Base-by-base conservation (phyloP, 2,113 vertebrate genomes). In the Mormoops blainvillei region DNA sequence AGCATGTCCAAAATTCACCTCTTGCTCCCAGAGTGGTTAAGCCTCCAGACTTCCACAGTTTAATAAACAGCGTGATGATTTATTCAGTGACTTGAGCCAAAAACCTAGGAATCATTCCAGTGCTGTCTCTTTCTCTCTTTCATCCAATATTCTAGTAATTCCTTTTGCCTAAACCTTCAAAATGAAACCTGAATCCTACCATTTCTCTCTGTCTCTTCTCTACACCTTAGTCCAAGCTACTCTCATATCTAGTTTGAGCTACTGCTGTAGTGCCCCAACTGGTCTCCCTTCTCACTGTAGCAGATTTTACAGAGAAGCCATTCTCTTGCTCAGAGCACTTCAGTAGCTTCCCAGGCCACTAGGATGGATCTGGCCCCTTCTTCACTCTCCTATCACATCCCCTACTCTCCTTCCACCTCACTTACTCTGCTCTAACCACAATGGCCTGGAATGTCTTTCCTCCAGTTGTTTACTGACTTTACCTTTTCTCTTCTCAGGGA, bases 1-100 rank as follows among this genome's bases (percentile, higher is more conserved):
- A 80, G 56, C 50, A 36, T 41, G 48, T 67, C 76, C 41, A 43
- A 73, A 92, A 71, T 48, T 80, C 67, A 76, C 43, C 81, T 87
- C 48, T 56, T 56, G 31, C 63, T 84, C 45, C n/a, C 65, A 92
- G 82, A 95, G 41, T 0, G 14, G 84, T 83, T 94, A 74, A 94
- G 54, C 58, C 81, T 84, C 88, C 45, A 67, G 52, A 68, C 68
- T 85, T 87, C n/a, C 61, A 76, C 38, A 63, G 74, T 77, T 70
- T 76, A 82, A 85, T 70, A 92, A 95, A 90, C 41, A 73, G 36
- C 26, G 22, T 20, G 58, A 84, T 88, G 91, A 88, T 80, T 81
- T 95, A 83, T 87, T 86, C n/a, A 81, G 4, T 56, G 56, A 58
- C 71, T 50, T 48, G 38, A 97, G 91, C 81, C 91, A 88, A 91